Percentiles rank a stretch among this genome's conserved stretches.
phyloP scores from a whole-genome alignment of 2,113 vertebrate genomes.

The Bufo gargarizans region DNA sequence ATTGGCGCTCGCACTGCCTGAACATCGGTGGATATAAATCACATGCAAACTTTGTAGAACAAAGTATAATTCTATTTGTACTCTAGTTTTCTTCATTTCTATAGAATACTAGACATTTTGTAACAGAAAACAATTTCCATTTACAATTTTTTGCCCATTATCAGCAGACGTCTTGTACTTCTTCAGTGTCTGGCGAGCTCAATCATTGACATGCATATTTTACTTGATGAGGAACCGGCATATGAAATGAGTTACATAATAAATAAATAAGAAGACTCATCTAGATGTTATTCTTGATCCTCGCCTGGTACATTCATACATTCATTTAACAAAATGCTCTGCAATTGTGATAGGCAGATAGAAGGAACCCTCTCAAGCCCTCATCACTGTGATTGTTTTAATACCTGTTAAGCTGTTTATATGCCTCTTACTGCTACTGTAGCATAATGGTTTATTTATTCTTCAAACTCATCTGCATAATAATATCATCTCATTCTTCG shows the following conservation, averaged over 20 bases:
- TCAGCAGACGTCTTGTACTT: background rate
- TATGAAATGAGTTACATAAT: conserved; percentile 44
- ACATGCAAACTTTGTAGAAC: background rate
- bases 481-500: background rate
- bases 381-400: conserved; percentile 51
- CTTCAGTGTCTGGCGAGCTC: background rate
- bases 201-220: conserved; percentile 22
- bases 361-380: background rate
- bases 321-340: conserved; percentile 10
- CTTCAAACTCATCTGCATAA: conserved; percentile 31
- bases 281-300: conserved; percentile 4
- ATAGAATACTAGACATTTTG: background rate
- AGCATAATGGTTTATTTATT: conserved; percentile 21
- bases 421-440: conserved; percentile 19
- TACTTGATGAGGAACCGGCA: conserved; percentile 38
- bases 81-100: background rate
- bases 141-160: conserved; percentile 7
- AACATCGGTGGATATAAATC: background rate
- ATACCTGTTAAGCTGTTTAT: conserved; percentile 49
- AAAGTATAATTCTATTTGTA: background rate
- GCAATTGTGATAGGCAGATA: conserved; percentile 23
- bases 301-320: background rate
- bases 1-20: too few species aligned
- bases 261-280: conserved; percentile 31
- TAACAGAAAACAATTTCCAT: background rate